These are phyloP conservation scores for Axis porcinus DNA, from an alignment of 2,113 vertebrate genomes.

Conservation along the genomic window DNA sequence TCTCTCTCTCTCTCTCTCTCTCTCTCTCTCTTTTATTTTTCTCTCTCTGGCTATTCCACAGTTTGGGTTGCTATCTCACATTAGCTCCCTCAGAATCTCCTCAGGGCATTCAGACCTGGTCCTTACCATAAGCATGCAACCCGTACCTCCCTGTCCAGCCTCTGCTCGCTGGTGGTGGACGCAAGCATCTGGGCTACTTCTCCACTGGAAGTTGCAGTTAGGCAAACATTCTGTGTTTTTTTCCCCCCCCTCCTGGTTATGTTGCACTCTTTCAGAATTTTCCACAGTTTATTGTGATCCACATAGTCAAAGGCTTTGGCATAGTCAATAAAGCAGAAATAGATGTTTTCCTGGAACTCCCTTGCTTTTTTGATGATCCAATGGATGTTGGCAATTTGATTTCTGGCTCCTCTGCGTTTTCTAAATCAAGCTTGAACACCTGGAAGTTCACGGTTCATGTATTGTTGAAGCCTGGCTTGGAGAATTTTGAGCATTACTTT, in stretches of 20 bases:
- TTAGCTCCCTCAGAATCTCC: neutral
- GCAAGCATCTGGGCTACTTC: neutral
- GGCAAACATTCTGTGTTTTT: rapidly evolving
- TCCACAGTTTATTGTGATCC: neutral
- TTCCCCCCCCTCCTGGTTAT: rapidly evolving
- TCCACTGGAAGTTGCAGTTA: neutral
- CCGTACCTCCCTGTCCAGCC: neutral
- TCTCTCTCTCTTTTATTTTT: rapidly evolving
- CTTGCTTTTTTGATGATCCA: no score
- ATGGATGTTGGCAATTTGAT: no score
- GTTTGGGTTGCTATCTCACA: neutral
- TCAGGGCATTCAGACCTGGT: neutral
- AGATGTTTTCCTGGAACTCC: no score
- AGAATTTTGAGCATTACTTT: no score
- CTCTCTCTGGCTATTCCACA: neutral
- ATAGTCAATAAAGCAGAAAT: no score
- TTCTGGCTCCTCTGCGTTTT: neutral
- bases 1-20: no score
- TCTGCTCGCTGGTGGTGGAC: neutral
- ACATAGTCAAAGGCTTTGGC: neutral
- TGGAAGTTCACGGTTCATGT: neutral
- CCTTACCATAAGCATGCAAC: neutral
- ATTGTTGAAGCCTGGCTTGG: neutral
- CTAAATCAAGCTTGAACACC: neutral
- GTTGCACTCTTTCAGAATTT: neutral